Evolutionary conservation across 2,888 invertebrate species (phyloP).

Genomic region (Cheilosia vulpina): DNA sequence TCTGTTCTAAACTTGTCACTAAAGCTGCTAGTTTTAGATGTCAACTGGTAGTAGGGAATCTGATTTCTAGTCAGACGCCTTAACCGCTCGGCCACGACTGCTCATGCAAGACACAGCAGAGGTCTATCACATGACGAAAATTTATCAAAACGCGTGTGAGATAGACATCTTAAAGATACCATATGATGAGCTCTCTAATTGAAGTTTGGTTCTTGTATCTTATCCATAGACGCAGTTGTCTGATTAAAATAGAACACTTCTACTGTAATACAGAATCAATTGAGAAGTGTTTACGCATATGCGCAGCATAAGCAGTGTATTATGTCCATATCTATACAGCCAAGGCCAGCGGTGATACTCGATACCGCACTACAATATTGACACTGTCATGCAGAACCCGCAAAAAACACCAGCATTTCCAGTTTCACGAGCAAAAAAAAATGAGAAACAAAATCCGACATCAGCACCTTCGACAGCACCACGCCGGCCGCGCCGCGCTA

Average conservation of each 20-base stretch:
- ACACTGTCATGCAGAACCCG: not conserved
- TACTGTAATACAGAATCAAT: no score
- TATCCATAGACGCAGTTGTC: not conserved
- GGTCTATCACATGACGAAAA: not conserved
- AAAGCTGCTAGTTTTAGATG: no score
- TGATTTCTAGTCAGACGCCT: constrained; percentile 83
- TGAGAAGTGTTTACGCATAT: not conserved
- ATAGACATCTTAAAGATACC: no score
- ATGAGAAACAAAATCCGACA: constrained; percentile 13
- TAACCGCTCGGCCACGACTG: constrained; percentile 83
- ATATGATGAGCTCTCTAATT: no score
- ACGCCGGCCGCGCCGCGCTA: not conserved
- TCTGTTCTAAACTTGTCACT: no score
- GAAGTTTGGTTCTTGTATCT: no score
- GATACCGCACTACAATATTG: constrained; percentile 1
- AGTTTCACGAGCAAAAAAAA: not conserved
- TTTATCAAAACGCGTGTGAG: no score
- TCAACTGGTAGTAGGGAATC: constrained; percentile 79
- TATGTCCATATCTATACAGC: not conserved
- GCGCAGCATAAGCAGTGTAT: not conserved
- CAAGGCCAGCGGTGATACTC: constrained; percentile 8
- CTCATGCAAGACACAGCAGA: constrained; percentile 19
- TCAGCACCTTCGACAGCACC: not conserved
- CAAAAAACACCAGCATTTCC: not conserved
- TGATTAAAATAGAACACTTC: no score